These are phyloP conservation scores for Heterotis niloticus DNA, from an alignment of 2,113 vertebrate species.

Conservation along the genomic window DNA sequence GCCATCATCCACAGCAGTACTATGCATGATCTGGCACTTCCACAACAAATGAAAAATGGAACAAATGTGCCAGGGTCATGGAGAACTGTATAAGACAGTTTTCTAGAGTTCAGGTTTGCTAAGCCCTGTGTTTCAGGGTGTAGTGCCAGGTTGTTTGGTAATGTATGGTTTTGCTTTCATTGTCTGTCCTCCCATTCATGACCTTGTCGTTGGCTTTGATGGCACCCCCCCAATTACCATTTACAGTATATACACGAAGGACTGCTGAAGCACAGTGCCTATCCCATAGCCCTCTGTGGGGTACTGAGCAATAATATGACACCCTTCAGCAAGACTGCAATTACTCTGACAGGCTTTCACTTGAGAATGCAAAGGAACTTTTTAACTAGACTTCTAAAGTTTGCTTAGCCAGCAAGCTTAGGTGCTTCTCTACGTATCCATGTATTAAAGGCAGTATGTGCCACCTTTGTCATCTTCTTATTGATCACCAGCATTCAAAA, in stretches of 20 bases:
- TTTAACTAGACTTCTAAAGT: no score
- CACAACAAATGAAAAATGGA: no score
- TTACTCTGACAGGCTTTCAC: not conserved
- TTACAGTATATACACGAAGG: not conserved
- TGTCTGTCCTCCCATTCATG: not conserved
- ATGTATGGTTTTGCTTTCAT: not conserved
- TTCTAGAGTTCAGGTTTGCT: not conserved
- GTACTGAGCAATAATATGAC: not conserved
- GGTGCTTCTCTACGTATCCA: no score
- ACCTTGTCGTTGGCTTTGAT: not conserved
- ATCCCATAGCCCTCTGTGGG: not conserved
- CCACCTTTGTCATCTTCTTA: no score
- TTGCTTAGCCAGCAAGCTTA: no score
- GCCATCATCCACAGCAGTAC: no score
- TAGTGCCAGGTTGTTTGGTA: not conserved
- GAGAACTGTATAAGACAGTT: no score
- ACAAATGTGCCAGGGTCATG: no score
- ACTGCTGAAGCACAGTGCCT: not conserved
- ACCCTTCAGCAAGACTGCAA: no score
- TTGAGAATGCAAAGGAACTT: not conserved
- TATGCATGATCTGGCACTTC: no score
- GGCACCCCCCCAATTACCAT: not conserved
- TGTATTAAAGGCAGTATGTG: no score
- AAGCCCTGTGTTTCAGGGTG: not conserved
- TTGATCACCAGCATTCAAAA: no score